Percentiles rank a stretch among this genome's conserved stretches.
phyloP scores from a whole-genome alignment of 2,888 invertebrate species.

The Agrochola lota region DNA sequence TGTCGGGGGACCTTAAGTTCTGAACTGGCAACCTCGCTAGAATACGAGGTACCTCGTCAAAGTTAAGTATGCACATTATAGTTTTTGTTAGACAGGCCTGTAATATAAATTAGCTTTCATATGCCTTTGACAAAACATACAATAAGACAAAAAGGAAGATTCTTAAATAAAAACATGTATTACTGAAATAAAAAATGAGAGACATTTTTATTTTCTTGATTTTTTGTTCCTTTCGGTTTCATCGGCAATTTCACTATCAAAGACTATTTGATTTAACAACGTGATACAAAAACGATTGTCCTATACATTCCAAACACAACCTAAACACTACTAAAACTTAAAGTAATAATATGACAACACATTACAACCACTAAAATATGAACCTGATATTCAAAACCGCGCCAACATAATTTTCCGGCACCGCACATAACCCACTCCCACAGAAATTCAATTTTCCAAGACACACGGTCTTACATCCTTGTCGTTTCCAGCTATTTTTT shows the following conservation, averaged over 20 bases:
- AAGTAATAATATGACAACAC: neutral
- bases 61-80: conserved; percentile 23
- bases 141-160: neutral
- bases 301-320: neutral
- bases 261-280: neutral
- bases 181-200: neutral
- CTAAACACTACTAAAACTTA: conserved; percentile 10
- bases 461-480: conserved; percentile 32
- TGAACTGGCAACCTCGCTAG: conserved; percentile 58
- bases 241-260: neutral
- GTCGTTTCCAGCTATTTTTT: conserved; percentile 69
- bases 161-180: neutral
- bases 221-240: neutral
- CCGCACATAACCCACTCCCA: conserved; percentile 27
- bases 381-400: conserved; percentile 45
- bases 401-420: conserved; percentile 42
- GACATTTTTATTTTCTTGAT: neutral
- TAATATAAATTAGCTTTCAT: conserved; percentile 25
- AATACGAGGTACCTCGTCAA: conserved; percentile 49
- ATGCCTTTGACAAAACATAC: neutral
- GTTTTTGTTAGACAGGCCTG: conserved; percentile 29
- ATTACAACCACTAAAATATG: conserved; percentile 40
- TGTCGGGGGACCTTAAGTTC: conserved; percentile 61
- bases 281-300: neutral
- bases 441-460: conserved; percentile 36